phyloP scores from a whole-genome alignment of 2,797 vertebrate species.

The Synanceia verrucosa region DNA sequence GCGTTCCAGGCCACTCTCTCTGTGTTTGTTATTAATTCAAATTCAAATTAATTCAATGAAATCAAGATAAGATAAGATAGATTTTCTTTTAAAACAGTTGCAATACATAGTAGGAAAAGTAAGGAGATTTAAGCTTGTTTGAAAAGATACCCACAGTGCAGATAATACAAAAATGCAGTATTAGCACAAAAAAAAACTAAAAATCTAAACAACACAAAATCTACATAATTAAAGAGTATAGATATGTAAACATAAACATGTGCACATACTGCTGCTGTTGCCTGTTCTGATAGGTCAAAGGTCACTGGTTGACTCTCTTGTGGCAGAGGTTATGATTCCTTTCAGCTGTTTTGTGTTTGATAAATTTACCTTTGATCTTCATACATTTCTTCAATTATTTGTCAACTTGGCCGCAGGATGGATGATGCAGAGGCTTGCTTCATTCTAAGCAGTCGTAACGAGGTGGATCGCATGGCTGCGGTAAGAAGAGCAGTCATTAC shows the following conservation, averaged over 20 bases:
- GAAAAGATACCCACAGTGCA: too few species aligned
- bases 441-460: conserved; percentile 92
- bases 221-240: too few species aligned
- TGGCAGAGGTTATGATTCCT: neutral
- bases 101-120: too few species aligned
- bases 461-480: conserved; percentile 92
- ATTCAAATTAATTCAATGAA: too few species aligned
- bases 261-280: neutral
- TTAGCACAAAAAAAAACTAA: too few species aligned
- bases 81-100: too few species aligned
- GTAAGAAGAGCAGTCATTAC: conserved; percentile 76
- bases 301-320: neutral
- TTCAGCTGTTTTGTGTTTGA: neutral
- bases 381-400: neutral
- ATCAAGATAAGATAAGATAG: too few species aligned
- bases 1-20: conserved; percentile 16
- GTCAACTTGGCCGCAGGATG: conserved; percentile 83
- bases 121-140: too few species aligned
- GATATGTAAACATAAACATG: too few species aligned
- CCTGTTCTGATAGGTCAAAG: neutral
- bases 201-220: too few species aligned
- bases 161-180: too few species aligned
- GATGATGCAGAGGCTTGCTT: conserved; percentile 95
- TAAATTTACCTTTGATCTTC: neutral
- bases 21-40: conserved; percentile 10